A percentile compares a stretch with the other conserved stretches of the same genome.
Conservation (phyloP, 2,113 vertebrate species). For the Pavo muticus region DNA sequence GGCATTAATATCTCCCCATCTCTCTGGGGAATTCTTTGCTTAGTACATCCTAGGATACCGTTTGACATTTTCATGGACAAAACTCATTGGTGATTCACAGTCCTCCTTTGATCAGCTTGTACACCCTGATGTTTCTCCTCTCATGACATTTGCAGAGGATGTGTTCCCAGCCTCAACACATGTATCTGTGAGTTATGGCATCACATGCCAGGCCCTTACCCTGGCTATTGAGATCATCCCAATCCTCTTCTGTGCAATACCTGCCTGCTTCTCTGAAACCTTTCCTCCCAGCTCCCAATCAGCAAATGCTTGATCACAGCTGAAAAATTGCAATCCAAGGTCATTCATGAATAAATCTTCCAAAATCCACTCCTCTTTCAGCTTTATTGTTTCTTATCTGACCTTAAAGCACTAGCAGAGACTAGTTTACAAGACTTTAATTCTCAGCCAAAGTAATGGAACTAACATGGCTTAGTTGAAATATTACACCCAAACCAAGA, state of each 20-base stretch:
- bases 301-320: neutral
- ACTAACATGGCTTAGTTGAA: neutral
- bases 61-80: constrained; percentile 65
- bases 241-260: neutral
- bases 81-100: constrained; percentile 29
- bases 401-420: neutral
- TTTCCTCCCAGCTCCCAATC: neutral
- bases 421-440: constrained; percentile 10
- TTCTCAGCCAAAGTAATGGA: constrained; percentile 24
- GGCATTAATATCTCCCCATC: neutral
- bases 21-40: constrained; percentile 28
- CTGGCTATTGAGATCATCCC: constrained; percentile 7
- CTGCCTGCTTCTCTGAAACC: neutral
- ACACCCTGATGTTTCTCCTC: constrained; percentile 31
- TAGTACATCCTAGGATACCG: neutral
- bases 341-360: neutral
- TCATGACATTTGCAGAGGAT: constrained; percentile 48
- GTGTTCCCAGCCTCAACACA: constrained; percentile 3
- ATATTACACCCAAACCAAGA: constrained; percentile 1
- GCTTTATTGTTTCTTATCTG: neutral
- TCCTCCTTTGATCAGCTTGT: constrained; percentile 56
- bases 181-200: constrained; percentile 34
- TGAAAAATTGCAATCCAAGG: constrained; percentile 16
- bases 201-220: neutral
- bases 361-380: neutral